Percentiles rank a stretch among this genome's conserved stretches.
Evolutionary conservation across 2,888 invertebrate species (phyloP).

Genomic region (Drosophila multiciliata): DNA sequence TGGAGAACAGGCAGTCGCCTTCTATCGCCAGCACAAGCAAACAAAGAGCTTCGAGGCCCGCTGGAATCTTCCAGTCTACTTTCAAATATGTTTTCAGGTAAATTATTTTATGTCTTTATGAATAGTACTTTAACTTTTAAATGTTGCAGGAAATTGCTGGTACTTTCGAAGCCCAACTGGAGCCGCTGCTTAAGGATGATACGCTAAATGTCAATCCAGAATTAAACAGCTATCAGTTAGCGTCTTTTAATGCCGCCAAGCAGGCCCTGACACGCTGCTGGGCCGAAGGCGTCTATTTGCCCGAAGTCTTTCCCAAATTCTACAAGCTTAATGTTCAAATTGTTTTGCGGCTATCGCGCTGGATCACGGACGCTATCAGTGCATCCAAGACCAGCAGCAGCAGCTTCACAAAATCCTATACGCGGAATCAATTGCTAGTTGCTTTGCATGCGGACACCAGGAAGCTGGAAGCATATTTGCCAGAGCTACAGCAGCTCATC

Average conservation of each 20-base stretch:
- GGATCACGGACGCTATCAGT: conserved; percentile 86
- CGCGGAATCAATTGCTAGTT: conserved; percentile 71
- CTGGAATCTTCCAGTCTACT: conserved; percentile 98
- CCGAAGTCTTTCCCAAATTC: conserved; percentile 92
- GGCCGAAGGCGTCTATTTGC: conserved; percentile 91
- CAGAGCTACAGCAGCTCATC: conserved; percentile 88
- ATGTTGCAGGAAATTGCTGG: conserved; percentile 90
- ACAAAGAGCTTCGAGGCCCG: conserved; percentile 92
- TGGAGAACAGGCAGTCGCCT: conserved; percentile 85
- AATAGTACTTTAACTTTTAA: not conserved
- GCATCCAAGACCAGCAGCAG: conserved; percentile 45
- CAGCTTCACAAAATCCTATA: conserved; percentile 49
- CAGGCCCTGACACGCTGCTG: conserved; percentile 88
- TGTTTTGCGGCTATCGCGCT: conserved; percentile 91
- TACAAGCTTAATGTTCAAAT: conserved; percentile 95
- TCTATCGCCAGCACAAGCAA: conserved; percentile 87
- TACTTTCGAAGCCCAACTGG: conserved; percentile 81
- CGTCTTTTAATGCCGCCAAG: conserved; percentile 86
- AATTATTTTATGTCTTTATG: not conserved
- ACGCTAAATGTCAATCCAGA: conserved; percentile 38
- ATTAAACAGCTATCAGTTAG: conserved; percentile 64
- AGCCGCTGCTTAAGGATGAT: conserved; percentile 73
- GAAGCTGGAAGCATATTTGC: conserved; percentile 67
- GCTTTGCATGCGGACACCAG: conserved; percentile 76
- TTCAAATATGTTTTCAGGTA: conserved; percentile 93